A percentile compares a stretch with the other conserved stretches of the same genome.
These are phyloP conservation scores for Acrocyrtus sp. DNA, from an alignment of 2,888 invertebrate genomes.

Conservation along the genomic window DNA sequence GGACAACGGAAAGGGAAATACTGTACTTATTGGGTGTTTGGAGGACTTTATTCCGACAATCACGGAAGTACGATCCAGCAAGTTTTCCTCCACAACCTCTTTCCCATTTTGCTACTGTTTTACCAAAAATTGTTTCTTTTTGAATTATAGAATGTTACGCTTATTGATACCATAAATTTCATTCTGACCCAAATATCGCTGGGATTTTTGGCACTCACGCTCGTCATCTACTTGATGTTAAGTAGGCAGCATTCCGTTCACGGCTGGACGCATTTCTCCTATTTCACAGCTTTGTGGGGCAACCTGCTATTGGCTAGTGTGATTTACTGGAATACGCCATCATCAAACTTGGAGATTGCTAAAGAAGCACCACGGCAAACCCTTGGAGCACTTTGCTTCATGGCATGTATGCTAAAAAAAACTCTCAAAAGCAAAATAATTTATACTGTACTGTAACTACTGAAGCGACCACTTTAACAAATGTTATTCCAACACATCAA, in stretches of 20 bases:
- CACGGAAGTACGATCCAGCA: constrained; percentile 31
- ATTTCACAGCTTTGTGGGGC: constrained; percentile 53
- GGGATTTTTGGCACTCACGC: constrained; percentile 48
- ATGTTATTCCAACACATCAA: too few species aligned
- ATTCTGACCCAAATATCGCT: constrained; percentile 52
- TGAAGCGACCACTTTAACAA: neutral
- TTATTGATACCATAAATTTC: constrained; percentile 55
- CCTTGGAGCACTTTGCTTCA: constrained; percentile 45
- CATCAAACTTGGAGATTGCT: constrained; percentile 38
- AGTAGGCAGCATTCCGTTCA: constrained; percentile 51
- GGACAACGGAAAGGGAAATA: constrained; percentile 37
- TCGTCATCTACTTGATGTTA: constrained; percentile 50
- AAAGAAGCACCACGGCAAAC: constrained; percentile 54
- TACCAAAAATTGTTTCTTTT: too few species aligned
- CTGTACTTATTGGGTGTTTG: constrained; percentile 45
- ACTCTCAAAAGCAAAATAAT: too few species aligned
- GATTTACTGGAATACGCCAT: constrained; percentile 51
- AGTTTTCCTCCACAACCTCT: neutral
- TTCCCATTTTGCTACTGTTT: neutral
- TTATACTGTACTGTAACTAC: neutral
- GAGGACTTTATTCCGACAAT: constrained; percentile 56
- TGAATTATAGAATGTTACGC: constrained; percentile 41
- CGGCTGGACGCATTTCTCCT: constrained; percentile 54
- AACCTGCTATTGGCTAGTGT: constrained; percentile 50
- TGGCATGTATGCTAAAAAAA: constrained; percentile 54